A percentile compares a stretch with the other conserved stretches of the same genome.
Conservation (phyloP, 1,140 invertebrate species). For the Drosophila neocordata region DNA sequence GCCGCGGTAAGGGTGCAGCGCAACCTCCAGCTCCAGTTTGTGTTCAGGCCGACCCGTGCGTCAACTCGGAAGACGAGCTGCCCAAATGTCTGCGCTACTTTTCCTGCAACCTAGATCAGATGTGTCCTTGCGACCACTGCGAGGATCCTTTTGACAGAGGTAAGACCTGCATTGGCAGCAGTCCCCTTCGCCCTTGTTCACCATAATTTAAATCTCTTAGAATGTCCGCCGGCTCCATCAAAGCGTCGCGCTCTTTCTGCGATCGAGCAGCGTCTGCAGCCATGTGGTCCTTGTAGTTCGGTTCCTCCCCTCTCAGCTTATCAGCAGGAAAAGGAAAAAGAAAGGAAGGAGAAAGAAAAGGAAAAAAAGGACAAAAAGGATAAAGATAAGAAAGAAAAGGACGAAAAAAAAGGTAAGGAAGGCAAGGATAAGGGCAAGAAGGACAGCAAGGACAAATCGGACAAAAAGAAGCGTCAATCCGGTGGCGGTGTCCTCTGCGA, state of each 20-base stretch:
- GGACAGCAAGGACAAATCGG: constrained; percentile 8
- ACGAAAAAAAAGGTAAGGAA: background rate
- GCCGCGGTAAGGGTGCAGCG: constrained; percentile 4
- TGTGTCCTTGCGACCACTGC: constrained; percentile 69
- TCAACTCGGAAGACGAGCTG: background rate
- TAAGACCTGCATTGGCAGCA: constrained; percentile 12
- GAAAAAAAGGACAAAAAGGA: constrained; percentile 7
- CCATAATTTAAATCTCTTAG: constrained; percentile 14
- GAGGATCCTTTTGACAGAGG: constrained; percentile 73
- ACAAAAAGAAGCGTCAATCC: constrained; percentile 44
- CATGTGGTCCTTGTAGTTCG: constrained; percentile 55
- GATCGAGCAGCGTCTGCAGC: constrained; percentile 53
- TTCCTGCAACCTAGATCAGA: constrained; percentile 69
- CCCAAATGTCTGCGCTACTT: constrained; percentile 61
- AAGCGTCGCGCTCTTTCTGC: constrained; percentile 32
- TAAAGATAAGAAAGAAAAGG: constrained; percentile 13
- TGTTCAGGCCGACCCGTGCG: constrained; percentile 47
- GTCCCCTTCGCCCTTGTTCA: too few relatives aligned
- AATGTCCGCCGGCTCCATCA: constrained; percentile 60
- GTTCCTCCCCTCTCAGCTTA: constrained; percentile 39
- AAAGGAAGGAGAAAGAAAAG: background rate
- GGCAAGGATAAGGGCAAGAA: constrained; percentile 18
- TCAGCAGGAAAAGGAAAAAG: constrained; percentile 17
- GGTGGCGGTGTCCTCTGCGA: constrained; percentile 34
- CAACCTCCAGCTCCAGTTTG: constrained; percentile 7